Conservation (phyloP, 1,140 invertebrate species). For the Apis cerana region DNA sequence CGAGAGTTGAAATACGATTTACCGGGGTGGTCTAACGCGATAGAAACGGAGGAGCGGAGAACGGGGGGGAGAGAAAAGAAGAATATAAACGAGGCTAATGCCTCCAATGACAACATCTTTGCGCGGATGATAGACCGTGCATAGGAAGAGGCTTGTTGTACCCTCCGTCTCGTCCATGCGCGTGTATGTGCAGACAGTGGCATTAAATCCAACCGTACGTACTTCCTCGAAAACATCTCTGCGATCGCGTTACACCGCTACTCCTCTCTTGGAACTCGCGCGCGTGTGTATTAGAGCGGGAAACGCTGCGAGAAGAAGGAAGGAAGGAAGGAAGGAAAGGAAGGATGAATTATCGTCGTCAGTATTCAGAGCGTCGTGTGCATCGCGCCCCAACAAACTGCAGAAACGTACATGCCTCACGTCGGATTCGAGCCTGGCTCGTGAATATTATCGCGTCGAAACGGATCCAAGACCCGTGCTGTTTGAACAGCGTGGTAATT, state of each 20-base stretch:
- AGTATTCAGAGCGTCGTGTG: conserved; percentile 4
- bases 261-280: conserved; percentile 28
- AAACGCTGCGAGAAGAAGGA: conserved; percentile 1
- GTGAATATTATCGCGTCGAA: conserved; percentile 13
- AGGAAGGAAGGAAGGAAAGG: background rate
- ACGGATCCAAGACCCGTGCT: conserved; percentile 25
- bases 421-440: background rate
- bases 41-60: conserved; percentile 47
- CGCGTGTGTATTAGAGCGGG: conserved; percentile 36
- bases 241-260: conserved; percentile 53
- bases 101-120: conserved; percentile 72
- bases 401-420: conserved; percentile 11
- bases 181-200: conserved; percentile 11
- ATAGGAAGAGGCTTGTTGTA: conserved; percentile 59
- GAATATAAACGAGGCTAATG: conserved; percentile 68
- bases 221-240: conserved; percentile 62
- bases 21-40: conserved; percentile 54
- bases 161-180: conserved; percentile 15
- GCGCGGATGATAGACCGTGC: conserved; percentile 59
- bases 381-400: conserved; percentile 18
- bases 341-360: conserved; percentile 34
- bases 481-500: conserved; percentile 35
- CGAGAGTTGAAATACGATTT: conserved; percentile 60
- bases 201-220: conserved; percentile 37
- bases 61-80: conserved; percentile 49